These are phyloP conservation scores for Polyommatus iphigenia DNA, from an alignment of 2,888 invertebrate species.

Conservation along the genomic window DNA sequence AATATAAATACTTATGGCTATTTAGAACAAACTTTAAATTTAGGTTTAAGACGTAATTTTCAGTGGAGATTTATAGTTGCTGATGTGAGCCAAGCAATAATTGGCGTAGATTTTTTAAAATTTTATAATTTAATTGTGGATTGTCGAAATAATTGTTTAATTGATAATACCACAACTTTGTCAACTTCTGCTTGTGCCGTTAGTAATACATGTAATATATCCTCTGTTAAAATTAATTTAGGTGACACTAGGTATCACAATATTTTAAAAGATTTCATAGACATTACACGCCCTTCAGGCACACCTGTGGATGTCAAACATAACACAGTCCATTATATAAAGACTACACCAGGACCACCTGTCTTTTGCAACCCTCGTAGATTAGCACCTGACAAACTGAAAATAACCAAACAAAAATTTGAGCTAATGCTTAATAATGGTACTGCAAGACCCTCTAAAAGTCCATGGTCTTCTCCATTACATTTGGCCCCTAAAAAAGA, in stretches of 20 bases:
- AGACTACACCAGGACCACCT: neutral
- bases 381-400: no score
- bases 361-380: no score
- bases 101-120: slow-evolving; percentile 32
- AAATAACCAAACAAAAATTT: no score
- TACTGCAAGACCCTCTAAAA: no score
- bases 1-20: slow-evolving; percentile 43
- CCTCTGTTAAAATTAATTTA: neutral
- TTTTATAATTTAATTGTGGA: slow-evolving; percentile 10
- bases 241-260: no score
- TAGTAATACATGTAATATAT: no score
- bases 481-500: no score
- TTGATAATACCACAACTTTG: slow-evolving; percentile 20
- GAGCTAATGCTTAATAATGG: no score
- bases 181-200: neutral
- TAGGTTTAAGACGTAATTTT: slow-evolving; percentile 44
- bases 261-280: no score
- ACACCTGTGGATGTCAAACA: no score
- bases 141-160: slow-evolving; percentile 9
- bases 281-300: no score
- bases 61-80: slow-evolving; percentile 45
- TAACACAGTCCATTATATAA: neutral
- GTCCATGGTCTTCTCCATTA: no score
- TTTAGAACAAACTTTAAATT: slow-evolving; percentile 38
- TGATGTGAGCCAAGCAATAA: slow-evolving; percentile 46